Conservation (phyloP, 1,140 invertebrate species). For the Babylonia areolata region DNA sequence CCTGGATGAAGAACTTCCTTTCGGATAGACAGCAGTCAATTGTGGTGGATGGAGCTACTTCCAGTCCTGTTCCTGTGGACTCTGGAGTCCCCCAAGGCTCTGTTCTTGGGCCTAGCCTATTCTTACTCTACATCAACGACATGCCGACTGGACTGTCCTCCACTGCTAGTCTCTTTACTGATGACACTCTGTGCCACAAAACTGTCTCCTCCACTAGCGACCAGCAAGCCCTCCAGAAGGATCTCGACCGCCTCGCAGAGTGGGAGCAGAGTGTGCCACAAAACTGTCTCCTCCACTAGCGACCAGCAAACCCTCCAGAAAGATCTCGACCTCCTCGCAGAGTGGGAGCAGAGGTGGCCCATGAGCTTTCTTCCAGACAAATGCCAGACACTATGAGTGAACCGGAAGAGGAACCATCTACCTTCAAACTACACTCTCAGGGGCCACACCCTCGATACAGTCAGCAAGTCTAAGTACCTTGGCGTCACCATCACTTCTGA, state of each 20-base stretch:
- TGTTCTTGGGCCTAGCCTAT: neutral
- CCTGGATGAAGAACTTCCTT: neutral
- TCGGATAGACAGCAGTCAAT: neutral
- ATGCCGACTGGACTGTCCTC: neutral
- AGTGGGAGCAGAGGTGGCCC: neutral
- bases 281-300: neutral
- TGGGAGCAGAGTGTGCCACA: neutral
- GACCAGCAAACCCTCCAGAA: neutral
- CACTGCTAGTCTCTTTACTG: neutral
- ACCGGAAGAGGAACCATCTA: neutral
- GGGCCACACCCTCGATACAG: neutral
- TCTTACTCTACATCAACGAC: neutral
- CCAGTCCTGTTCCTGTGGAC: neutral
- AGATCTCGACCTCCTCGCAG: neutral
- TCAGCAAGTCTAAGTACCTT: neutral
- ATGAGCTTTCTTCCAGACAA: neutral
- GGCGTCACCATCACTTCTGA: slow-evolving; percentile 3
- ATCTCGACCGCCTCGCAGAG: neutral
- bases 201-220: neutral
- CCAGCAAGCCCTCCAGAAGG: neutral
- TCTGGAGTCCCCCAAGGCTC: neutral
- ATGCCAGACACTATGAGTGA: neutral
- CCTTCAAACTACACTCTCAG: neutral
- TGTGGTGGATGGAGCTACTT: neutral
- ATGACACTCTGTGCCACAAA: neutral